Evolutionary conservation across 2,113 vertebrate species (phyloP).

Genomic region (Polyodon spathula): DNA sequence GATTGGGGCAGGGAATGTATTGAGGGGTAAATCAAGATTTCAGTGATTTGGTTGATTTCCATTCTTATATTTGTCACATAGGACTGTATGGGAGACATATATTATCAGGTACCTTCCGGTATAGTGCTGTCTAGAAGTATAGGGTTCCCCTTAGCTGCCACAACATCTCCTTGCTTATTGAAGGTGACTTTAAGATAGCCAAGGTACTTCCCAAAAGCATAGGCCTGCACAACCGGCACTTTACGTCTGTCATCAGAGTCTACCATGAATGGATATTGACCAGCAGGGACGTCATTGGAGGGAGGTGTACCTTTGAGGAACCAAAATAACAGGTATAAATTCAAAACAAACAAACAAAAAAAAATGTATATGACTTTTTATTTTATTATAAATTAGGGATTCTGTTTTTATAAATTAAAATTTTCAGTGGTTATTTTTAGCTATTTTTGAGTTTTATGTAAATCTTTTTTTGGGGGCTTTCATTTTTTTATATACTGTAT

Average conservation of each 20-base stretch:
- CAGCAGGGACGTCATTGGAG: constrained; percentile 64
- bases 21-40: no score
- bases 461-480: no score
- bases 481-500: no score
- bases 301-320: constrained; percentile 56
- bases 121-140: constrained; percentile 70
- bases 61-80: no score
- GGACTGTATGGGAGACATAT: no score
- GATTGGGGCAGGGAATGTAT: no score
- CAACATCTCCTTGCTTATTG: constrained; percentile 64
- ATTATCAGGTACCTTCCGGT: constrained; percentile 66
- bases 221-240: constrained; percentile 89
- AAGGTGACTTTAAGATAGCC: constrained; percentile 76
- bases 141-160: constrained; percentile 73
- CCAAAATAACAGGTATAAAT: not conserved
- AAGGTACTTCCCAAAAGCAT: constrained; percentile 88
- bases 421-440: no score
- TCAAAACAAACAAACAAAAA: not conserved
- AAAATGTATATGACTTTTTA: not conserved
- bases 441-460: no score
- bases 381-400: no score
- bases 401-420: no score
- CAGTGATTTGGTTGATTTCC: no score
- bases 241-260: constrained; percentile 54
- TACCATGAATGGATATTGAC: constrained; percentile 73